Evolutionary conservation across 2,797 vertebrate genomes (phyloP), one percentile per base, ranked within the genome.

Genomic region (Diceros bicornis): DNA sequence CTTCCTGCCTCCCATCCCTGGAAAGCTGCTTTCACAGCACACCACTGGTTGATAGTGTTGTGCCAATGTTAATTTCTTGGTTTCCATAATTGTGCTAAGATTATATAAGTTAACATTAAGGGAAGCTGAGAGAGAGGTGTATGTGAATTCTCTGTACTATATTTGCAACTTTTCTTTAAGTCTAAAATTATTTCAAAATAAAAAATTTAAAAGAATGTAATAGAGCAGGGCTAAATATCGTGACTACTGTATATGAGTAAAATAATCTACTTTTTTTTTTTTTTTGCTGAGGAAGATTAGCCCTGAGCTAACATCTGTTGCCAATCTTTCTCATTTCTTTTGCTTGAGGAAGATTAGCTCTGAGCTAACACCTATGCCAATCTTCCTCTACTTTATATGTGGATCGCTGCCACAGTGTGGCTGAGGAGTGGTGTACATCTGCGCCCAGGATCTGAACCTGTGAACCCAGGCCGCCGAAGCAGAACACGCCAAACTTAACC

Each of bases 181-280:
- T 47, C 41, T 75, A 57, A 86, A 83, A 47, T 85, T 69, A 86
- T 81, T 93, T 95, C 13, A 77, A 93, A 37, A 71, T 75, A 88
- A 66, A 78, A 77, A 29, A 4, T 75, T 29, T 55, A 27, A 61
- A 61, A 61, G 0, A 29, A 37, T 41, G 6, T 37, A 69, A 81
- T 59, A 55, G 29, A 83, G 14, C 6, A 78, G 12, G 6, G 21
- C 13, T 87, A 90, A 72, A 37, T 89, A 94, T 44, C 1, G 6
- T 74, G 12, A 81, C 82, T 69, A 44, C 6, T 41, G 11, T 59
- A 32, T 44, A 64, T 59, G 4, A 44, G 16, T 32, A 91, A 64
- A 88, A 52, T 78, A n/a, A 68, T 84, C 78, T 62, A 47, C 11
- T 47, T 47, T 47, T 47, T 47, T 47, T 11, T 47, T 47, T 47